Evolutionary conservation across 2,797 vertebrate species (phyloP).

Genomic region (Chloroceryle inda): DNA sequence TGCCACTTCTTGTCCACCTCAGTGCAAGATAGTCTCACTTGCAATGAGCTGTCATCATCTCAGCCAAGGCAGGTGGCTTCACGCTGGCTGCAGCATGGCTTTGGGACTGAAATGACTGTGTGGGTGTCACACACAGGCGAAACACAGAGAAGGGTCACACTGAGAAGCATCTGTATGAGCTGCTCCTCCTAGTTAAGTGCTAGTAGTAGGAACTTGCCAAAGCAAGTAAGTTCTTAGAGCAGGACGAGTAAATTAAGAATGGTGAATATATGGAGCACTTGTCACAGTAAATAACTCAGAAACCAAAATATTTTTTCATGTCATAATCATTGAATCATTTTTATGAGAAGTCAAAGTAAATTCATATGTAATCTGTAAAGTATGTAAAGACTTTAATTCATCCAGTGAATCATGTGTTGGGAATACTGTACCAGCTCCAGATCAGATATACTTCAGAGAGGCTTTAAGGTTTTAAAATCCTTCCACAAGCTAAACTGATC

Average conservation of each 20-base stretch:
- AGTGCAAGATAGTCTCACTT: not conserved
- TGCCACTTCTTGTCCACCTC: not conserved
- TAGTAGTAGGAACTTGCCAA: not conserved
- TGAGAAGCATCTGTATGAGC: not conserved
- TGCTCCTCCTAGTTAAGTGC: not conserved
- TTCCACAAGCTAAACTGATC: slow-evolving; percentile 14
- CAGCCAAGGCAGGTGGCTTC: not conserved
- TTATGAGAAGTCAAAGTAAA: slow-evolving; percentile 48
- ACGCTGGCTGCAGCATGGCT: not conserved
- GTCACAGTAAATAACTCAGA: slow-evolving; percentile 27
- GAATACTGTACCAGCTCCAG: slow-evolving; percentile 21
- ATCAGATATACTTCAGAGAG: slow-evolving; percentile 47
- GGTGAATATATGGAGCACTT: slow-evolving; percentile 15
- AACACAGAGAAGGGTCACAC: not conserved
- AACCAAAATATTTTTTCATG: slow-evolving; percentile 19
- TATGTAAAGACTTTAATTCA: slow-evolving; percentile 37
- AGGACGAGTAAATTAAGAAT: not conserved
- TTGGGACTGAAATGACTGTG: not conserved
- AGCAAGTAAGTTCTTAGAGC: not conserved
- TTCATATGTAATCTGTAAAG: slow-evolving; percentile 14
- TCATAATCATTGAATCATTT: slow-evolving; percentile 56
- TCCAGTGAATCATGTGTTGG: slow-evolving; percentile 25
- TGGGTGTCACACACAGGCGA: not conserved
- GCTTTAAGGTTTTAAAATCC: slow-evolving; percentile 35
- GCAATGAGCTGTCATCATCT: not conserved